Conservation (phyloP, 2,888 invertebrate genomes). For the Leptopilina drosophilae region DNA sequence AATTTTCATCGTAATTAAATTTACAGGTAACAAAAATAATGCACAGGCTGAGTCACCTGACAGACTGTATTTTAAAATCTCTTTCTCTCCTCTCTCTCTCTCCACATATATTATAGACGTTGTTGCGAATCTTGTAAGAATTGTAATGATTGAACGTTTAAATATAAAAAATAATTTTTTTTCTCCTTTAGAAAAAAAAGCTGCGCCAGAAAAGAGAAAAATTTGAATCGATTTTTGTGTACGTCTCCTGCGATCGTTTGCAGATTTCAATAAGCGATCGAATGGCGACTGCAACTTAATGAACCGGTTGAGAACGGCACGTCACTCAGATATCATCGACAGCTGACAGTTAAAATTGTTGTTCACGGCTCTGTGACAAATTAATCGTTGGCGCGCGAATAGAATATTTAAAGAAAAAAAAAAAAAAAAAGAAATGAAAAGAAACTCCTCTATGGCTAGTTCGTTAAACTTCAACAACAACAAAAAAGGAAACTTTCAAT, state of each 20-base stretch:
- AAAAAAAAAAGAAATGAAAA: neutral
- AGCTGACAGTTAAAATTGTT: slow-evolving; percentile 62
- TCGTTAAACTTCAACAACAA: slow-evolving; percentile 23
- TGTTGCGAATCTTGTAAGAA: neutral
- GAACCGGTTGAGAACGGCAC: slow-evolving; percentile 63
- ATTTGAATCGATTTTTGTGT: slow-evolving; percentile 22
- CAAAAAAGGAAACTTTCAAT: neutral
- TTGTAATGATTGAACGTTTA: slow-evolving; percentile 36
- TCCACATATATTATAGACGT: neutral
- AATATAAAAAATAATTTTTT: neutral
- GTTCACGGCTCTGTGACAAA: slow-evolving; percentile 61
- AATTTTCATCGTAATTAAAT: too few species aligned
- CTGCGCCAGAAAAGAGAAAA: slow-evolving; percentile 19
- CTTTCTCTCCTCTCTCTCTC: slow-evolving; percentile 9
- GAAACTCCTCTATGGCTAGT: slow-evolving; percentile 12
- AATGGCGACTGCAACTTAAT: slow-evolving; percentile 58
- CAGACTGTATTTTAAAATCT: neutral
- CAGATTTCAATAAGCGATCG: slow-evolving; percentile 57
- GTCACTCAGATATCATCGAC: slow-evolving; percentile 59
- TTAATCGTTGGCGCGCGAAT: slow-evolving; percentile 57
- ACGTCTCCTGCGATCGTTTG: slow-evolving; percentile 24
- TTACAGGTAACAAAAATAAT: too few species aligned
- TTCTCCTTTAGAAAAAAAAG: neutral
- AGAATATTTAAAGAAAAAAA: neutral
- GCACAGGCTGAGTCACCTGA: too few species aligned